Base-by-base conservation (phyloP, 2,797 vertebrate species). In the Orestias chungarensis region DNA sequence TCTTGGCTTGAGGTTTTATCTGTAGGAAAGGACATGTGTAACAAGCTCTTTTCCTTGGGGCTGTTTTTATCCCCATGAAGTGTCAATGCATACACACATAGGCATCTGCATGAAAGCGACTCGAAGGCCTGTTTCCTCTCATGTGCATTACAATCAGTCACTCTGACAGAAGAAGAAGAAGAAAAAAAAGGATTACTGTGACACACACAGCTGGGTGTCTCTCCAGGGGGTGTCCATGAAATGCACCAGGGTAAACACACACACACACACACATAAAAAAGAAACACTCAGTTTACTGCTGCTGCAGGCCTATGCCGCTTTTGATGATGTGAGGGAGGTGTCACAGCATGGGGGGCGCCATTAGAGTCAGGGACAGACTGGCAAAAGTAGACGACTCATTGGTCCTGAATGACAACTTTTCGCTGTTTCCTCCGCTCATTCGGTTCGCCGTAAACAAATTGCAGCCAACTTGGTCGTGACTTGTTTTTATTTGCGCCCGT, bases 271-370 rank as follows among this genome's bases (percentile, higher is more conserved):
- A n/a, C n/a, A n/a, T n/a, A n/a, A 65, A 52, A 70, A 23, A 70
- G 23, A 81, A 42, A 66, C 52, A 71, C 40, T 64, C 31, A 0
- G 46, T 76, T 64, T 68, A 66, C 71, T 71, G 65, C 74, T n/a
- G n/a, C 54, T 76, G 49, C 54, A 11, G 80, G 73, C 71, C 74
- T 35, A 43, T 20, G 25, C 66, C n/a, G 66, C 88, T 90, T n/a
- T 89, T 91, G 87, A 93, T 88, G 87, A 86, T 90, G 89, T 69
- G 71, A 90, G 88, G 84, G 84, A 91, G 82, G 78, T 75, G 47
- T 75, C 83, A 1, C 93, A 81, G 89, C 91, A 93, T 89, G 91
- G 83, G 87, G 87, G 88, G 71, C 59, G 44, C 87, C 89, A 93
- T 92, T 93, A 89, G 84, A 91, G 76, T 76, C 73, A 18, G 82